Evolutionary conservation across 2,113 vertebrate genomes (phyloP).

Genomic region (Mesoclemmys tuberculata): DNA sequence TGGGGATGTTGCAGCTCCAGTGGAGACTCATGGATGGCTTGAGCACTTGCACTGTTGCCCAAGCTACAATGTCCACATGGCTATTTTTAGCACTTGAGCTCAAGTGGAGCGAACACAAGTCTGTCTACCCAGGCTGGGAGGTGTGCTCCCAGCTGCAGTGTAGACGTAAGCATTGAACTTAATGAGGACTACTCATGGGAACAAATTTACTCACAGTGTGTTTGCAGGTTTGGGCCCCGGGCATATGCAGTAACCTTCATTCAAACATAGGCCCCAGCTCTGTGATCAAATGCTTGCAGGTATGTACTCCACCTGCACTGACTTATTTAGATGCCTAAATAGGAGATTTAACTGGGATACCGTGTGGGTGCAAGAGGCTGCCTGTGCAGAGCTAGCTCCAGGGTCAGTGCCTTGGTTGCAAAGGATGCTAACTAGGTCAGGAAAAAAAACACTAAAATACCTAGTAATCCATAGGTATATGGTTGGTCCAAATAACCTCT

Average conservation of each 20-base stretch:
- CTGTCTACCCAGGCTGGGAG: neutral
- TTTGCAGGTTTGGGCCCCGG: neutral
- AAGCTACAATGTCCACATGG: neutral
- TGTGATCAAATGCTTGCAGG: neutral
- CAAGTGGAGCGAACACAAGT: neutral
- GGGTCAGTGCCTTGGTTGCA: neutral
- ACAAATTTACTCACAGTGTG: neutral
- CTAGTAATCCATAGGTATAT: neutral
- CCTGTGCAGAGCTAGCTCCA: neutral
- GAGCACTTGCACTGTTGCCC: neutral
- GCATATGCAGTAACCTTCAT: neutral
- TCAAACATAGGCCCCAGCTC: neutral
- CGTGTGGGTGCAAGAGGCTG: too few species aligned
- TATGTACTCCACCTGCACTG: neutral
- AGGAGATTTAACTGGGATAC: neutral
- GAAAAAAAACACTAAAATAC: neutral
- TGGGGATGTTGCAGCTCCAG: neutral
- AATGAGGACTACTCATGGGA: neutral
- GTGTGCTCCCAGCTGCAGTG: neutral
- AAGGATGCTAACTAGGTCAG: neutral
- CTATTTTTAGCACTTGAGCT: neutral
- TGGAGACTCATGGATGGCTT: neutral
- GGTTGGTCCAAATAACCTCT: neutral
- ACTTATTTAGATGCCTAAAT: neutral
- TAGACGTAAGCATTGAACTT: neutral